Base-by-base conservation (phyloP, 2,113 vertebrate genomes). In the Clarias gariepinus region DNA sequence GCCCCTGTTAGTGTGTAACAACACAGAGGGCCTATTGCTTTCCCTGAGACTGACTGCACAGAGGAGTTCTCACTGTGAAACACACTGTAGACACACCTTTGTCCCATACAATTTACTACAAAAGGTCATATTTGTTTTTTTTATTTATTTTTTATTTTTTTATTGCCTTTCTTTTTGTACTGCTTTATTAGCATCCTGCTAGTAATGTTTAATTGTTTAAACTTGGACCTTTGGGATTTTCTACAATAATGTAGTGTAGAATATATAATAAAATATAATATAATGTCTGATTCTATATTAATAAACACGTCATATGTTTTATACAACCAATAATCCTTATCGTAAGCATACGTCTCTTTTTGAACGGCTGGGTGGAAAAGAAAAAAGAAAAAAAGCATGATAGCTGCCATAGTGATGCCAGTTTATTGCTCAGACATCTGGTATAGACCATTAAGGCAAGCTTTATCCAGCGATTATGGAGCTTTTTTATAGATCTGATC, bases 381-480 rank as follows among this genome's bases (percentile, higher is more conserved):
- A 12, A 69, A 23, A 81, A 61, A 64, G 33, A 36, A 3, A 47
- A 6, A 47, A 12, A 19, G 8, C 0, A 28, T 83, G 80, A 83
- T 86, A 63, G 76, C 80, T 86, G 23, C 71, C 53, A 83, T 82
- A 77, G 81, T 9, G 18, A 79, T 63, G 33, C 3, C 2, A 12
- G 12, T 83, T 88, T 86, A 83, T 86, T 63, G 80, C 81, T 61
- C 12, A 11, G 11, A 36, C 69, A 8, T 47, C n/a, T 41, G 30
- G n/a, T 23, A 12, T 52, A 11, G 60, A 16, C 8, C 36, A 55
- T 28, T 55, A 30, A 68, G 57, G 3, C 15, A 28, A 4, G 28
- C 28, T 55, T 53, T 16, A 55, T 69, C 2, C 64, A 15, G 47
- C 52, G 1, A 15, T 10, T 21, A 33, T 33, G 18, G 15, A 5